These are phyloP conservation scores for Nezara viridula DNA, from an alignment of 2,888 invertebrate genomes.

Conservation along the genomic window DNA sequence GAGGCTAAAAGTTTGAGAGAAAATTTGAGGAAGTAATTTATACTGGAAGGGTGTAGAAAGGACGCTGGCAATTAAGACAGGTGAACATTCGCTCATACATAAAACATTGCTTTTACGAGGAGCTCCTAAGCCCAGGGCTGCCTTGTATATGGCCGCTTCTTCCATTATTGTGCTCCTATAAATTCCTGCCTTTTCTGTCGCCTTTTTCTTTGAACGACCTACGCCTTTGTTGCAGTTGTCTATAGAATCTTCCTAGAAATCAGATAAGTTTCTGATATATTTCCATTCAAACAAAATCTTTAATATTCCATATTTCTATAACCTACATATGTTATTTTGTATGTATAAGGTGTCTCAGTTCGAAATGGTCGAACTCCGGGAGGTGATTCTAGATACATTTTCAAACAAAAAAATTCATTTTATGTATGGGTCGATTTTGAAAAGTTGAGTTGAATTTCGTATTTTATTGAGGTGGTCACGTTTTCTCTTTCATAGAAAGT, in stretches of 20 bases:
- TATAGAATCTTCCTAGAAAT: neutral
- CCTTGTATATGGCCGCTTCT: neutral
- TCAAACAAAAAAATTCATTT: too few species aligned
- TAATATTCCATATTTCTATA: too few species aligned
- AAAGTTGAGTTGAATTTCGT: too few species aligned
- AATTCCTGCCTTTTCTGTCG: neutral
- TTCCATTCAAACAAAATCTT: too few species aligned
- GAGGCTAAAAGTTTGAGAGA: neutral
- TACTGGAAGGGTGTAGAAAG: neutral
- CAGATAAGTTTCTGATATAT: too few species aligned
- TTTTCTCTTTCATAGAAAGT: too few species aligned
- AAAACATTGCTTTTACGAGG: slow-evolving; percentile 30
- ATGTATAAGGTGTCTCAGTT: too few species aligned
- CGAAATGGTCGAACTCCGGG: too few species aligned
- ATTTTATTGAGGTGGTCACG: too few species aligned
- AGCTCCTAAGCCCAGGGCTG: neutral
- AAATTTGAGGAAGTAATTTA: slow-evolving; percentile 4
- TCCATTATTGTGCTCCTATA: neutral
- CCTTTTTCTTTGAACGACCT: neutral
- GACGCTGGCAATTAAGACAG: slow-evolving; percentile 26
- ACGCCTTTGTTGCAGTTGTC: neutral
- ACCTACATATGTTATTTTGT: too few species aligned
- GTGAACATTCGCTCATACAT: slow-evolving; percentile 17
- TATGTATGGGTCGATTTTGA: too few species aligned
- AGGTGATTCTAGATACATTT: too few species aligned